A percentile compares a stretch with the other conserved stretches of the same genome.
phyloP scores from a whole-genome alignment of 2,113 vertebrate species.

The Chionodraco myersi region DNA sequence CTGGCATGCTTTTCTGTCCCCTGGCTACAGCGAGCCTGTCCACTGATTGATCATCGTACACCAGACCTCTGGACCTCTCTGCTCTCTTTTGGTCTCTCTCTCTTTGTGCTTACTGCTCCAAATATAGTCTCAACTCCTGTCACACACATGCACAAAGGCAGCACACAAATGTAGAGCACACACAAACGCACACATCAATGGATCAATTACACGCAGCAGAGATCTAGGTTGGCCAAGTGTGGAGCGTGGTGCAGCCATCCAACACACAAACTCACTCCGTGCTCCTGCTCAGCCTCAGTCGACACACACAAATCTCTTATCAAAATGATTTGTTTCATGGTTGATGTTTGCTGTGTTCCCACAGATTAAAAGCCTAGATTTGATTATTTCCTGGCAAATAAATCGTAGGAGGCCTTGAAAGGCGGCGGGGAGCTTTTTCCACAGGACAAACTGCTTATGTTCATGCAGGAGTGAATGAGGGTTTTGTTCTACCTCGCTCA shows the following conservation, averaged over 20 bases:
- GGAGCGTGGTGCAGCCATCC: conserved; percentile 38
- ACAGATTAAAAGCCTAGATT: conserved; percentile 73
- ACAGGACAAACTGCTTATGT: conserved; percentile 55
- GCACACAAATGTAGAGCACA: conserved; percentile 33
- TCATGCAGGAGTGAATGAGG: conserved; percentile 58
- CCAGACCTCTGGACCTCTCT: conserved; percentile 77
- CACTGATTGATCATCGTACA: conserved; percentile 81
- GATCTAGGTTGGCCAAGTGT: conserved; percentile 60
- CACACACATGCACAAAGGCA: conserved; percentile 27
- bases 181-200: conserved; percentile 34
- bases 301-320: conserved; percentile 62
- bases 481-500: conserved; percentile 65
- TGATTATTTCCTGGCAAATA: conserved; percentile 74
- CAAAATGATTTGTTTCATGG: conserved; percentile 66
- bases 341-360: conserved; percentile 57
- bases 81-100: conserved; percentile 61
- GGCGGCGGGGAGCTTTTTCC: conserved; percentile 36
- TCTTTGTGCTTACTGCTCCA: conserved; percentile 66
- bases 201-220: conserved; percentile 64
- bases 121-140: conserved; percentile 75
- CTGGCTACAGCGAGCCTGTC: conserved; percentile 65
- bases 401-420: conserved; percentile 49
- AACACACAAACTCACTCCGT: conserved; percentile 42
- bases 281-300: conserved; percentile 24
- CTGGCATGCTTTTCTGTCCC: conserved; percentile 63